Base-by-base conservation (phyloP, 2,797 vertebrate species). In the Alectoris magna region DNA sequence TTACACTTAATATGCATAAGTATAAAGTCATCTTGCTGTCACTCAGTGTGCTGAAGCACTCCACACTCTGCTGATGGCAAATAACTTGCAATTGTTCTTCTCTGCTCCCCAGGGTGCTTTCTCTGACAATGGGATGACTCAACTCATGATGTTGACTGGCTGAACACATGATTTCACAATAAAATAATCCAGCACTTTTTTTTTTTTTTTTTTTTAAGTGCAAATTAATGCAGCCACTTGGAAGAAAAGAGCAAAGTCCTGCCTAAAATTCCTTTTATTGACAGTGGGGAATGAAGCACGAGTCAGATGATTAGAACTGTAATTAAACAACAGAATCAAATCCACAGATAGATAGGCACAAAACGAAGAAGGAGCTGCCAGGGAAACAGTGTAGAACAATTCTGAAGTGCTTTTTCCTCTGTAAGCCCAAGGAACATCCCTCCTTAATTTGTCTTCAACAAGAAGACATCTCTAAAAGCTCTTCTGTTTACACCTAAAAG, bases 251-350 rank as follows among this genome's bases (percentile, higher is more conserved):
- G 44, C 46, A 43, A 91, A 90, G 39, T 11, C 19, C 43, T 72
- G 87, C 79, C 78, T 69, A 51, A 83, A 89, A 89, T 92, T 89
- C 88, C 39, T 90, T 83, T 72, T 91, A 62, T 90, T 96, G 94
- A 93, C 67, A 83, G 51, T 41, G 82, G 63, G 69, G 90, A 89
- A 93, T 58, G 88, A 95, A 87, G 79, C 84, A 10, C 41, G 73
- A 89, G 36, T 75, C 87, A 95, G 43, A 63, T 83, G 75, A 90
- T 95, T 93, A 95, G 72, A 95, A 81, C 46, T 87, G 88, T 70
- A 94, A 95, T 87, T 91, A 91, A 87, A 80, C 68, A 71, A 91
- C 36, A 90, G 71, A 64, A 64, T 79, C 81, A 93, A 77, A 91
- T 56, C 46, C 72, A 80, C 41, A 51, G 86, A 88, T n/a, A 51